Evolutionary conservation across 1,140 invertebrate species (phyloP).

Genomic region (Microplitis demolitor): DNA sequence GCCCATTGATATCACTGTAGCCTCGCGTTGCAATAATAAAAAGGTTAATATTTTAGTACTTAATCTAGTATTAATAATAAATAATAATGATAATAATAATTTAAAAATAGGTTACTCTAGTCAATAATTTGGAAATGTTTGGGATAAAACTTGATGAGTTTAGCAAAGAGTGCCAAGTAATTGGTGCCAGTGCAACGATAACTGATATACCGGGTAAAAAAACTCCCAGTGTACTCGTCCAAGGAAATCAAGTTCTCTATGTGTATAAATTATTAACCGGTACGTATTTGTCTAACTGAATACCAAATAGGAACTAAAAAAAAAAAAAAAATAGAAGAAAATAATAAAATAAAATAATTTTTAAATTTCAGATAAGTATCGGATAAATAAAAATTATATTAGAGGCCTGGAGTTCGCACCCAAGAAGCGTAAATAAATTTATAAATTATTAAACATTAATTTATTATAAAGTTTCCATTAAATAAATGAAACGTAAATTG

Average conservation of each 20-base stretch:
- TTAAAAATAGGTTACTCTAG: conserved; percentile 74
- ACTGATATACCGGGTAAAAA: conserved; percentile 76
- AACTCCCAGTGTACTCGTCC: conserved; percentile 80
- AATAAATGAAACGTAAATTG: background rate
- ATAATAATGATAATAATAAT: conserved; percentile 7
- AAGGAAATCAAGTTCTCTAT: conserved; percentile 88
- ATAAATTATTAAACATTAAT: background rate
- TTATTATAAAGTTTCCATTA: background rate
- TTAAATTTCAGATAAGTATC: conserved; percentile 65
- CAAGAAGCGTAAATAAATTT: conserved; percentile 64
- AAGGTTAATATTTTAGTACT: conserved; percentile 66
- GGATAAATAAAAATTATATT: conserved; percentile 70
- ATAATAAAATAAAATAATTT: conserved; percentile 20
- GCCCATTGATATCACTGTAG: conserved; percentile 78
- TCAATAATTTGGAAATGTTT: conserved; percentile 85
- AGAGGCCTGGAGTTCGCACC: conserved; percentile 70
- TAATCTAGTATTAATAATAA: background rate
- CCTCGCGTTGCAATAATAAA: conserved; percentile 83
- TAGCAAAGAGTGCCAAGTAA: conserved; percentile 82
- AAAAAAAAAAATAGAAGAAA: background rate
- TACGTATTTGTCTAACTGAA: conserved; percentile 38
- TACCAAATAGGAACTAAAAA: background rate
- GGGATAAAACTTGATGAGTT: conserved; percentile 81
- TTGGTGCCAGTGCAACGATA: conserved; percentile 84
- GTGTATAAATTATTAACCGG: conserved; percentile 75